Conservation (phyloP, 2,888 invertebrate species). For the Belgica antarctica region DNA sequence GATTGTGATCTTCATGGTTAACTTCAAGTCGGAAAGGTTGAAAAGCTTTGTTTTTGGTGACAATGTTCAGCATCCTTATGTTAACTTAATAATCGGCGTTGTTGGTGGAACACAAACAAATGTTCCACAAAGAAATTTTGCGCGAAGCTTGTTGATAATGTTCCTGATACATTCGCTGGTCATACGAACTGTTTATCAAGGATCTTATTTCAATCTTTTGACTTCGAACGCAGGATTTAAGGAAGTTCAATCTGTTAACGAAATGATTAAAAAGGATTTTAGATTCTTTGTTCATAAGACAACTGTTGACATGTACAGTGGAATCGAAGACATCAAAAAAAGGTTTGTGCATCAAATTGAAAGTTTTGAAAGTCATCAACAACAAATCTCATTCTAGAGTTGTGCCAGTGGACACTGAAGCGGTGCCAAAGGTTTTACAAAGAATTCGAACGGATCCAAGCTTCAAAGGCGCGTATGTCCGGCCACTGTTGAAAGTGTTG, state of each 20-base stretch:
- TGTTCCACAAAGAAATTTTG: not conserved
- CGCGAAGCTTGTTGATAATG: constrained; percentile 25
- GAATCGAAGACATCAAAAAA: not conserved
- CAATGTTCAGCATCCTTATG: not conserved
- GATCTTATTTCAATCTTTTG: constrained; percentile 2
- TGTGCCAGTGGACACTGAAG: too few relatives aligned
- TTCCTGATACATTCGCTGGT: constrained; percentile 20
- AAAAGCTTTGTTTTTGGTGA: constrained; percentile 19
- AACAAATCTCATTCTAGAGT: too few relatives aligned
- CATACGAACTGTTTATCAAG: constrained; percentile 30
- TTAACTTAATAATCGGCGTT: constrained; percentile 21
- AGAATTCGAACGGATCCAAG: not conserved
- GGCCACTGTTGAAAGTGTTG: not conserved
- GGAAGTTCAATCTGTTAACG: constrained; percentile 12
- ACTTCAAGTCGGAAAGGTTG: not conserved
- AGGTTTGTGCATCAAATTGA: too few relatives aligned
- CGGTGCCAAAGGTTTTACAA: too few relatives aligned
- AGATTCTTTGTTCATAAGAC: not conserved
- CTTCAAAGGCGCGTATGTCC: not conserved
- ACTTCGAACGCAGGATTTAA: not conserved
- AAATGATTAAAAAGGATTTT: constrained; percentile 22
- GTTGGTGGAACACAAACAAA: not conserved
- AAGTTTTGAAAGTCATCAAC: too few relatives aligned
- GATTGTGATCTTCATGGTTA: not conserved
- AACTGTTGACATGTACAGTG: constrained; percentile 2